These are phyloP conservation scores for Cecropterus lyciades DNA, from an alignment of 1,140 invertebrate genomes.

Conservation along the genomic window DNA sequence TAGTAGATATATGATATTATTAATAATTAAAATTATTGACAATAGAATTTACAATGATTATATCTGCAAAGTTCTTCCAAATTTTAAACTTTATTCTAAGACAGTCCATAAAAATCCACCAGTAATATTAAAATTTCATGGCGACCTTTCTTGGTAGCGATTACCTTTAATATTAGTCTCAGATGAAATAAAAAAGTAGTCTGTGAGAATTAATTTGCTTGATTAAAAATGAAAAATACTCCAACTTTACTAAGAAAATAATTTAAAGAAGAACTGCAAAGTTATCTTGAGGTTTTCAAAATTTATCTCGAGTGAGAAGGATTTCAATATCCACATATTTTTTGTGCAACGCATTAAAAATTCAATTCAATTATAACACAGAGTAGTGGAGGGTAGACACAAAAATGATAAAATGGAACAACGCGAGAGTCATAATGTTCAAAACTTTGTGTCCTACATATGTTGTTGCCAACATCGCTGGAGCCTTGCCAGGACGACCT, in stretches of 20 bases:
- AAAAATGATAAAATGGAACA: slow-evolving; percentile 14
- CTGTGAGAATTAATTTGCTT: slow-evolving; percentile 18
- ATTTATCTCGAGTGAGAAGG: neutral
- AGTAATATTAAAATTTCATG: too few species aligned
- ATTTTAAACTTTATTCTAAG: too few species aligned
- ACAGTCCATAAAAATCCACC: too few species aligned
- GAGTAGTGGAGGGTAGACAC: slow-evolving; percentile 1
- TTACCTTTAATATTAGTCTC: too few species aligned
- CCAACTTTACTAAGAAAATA: slow-evolving; percentile 28
- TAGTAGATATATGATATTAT: too few species aligned
- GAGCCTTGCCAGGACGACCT: slow-evolving; percentile 58
- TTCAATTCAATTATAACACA: slow-evolving; percentile 16
- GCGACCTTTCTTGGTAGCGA: too few species aligned
- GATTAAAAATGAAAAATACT: slow-evolving; percentile 47
- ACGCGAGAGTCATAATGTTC: slow-evolving; percentile 45
- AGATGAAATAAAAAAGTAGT: too few species aligned
- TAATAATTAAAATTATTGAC: too few species aligned
- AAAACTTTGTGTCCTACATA: slow-evolving; percentile 62
- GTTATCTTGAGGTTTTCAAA: slow-evolving; percentile 7
- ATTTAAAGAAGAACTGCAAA: slow-evolving; percentile 15
- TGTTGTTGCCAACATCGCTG: slow-evolving; percentile 58
- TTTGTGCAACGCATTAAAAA: slow-evolving; percentile 11
- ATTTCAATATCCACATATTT: neutral
- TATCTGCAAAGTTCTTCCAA: too few species aligned
- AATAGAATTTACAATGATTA: too few species aligned